These are phyloP conservation scores for Arnoldichthys spilopterus DNA, from an alignment of 2,797 vertebrate species.

Conservation along the genomic window DNA sequence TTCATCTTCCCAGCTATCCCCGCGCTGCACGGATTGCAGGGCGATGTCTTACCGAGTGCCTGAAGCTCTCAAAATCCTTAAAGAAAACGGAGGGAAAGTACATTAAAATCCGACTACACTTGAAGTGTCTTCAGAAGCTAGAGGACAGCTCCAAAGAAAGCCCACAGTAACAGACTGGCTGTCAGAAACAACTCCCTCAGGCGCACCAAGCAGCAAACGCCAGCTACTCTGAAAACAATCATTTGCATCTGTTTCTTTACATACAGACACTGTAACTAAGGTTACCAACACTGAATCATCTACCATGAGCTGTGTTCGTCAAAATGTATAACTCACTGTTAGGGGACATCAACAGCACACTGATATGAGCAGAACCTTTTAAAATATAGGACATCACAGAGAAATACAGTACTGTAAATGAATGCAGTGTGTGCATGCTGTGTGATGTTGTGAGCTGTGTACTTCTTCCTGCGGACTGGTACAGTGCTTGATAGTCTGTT, in stretches of 20 bases:
- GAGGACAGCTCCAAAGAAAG: background rate
- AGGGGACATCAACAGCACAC: too few species aligned
- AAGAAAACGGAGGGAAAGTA: conserved; percentile 28
- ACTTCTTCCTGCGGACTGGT: too few species aligned
- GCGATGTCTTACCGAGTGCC: conserved; percentile 53
- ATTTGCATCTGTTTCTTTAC: too few species aligned
- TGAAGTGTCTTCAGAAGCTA: background rate
- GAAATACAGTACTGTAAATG: too few species aligned
- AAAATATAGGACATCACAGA: too few species aligned
- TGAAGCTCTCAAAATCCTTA: conserved; percentile 56
- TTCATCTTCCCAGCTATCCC: conserved; percentile 61
- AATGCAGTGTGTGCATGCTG: too few species aligned
- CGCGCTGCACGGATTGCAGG: conserved; percentile 50
- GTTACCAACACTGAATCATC: background rate
- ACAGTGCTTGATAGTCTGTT: too few species aligned
- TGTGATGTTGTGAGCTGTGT: too few species aligned
- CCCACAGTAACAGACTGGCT: background rate
- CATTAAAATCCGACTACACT: conserved; percentile 24
- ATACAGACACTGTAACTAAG: background rate
- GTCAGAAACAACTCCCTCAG: background rate
- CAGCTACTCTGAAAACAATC: background rate
- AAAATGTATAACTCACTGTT: background rate
- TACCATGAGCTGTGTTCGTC: background rate
- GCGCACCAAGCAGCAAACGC: background rate
- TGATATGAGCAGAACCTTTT: too few species aligned